Evolutionary conservation across 2,113 vertebrate genomes (phyloP).

Genomic region (Oryzias celebensis): DNA sequence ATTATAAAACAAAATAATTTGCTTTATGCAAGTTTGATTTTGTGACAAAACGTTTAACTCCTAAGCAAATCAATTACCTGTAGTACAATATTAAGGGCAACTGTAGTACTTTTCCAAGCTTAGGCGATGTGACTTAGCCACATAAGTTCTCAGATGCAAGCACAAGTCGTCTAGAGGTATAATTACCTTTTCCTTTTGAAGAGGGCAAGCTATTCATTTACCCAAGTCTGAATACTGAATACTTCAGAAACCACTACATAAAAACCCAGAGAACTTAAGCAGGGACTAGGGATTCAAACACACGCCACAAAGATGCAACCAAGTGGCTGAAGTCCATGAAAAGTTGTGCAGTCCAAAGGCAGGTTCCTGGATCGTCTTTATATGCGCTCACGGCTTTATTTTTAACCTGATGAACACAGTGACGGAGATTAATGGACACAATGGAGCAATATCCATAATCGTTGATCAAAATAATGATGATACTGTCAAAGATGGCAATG

Average conservation of each 20-base stretch:
- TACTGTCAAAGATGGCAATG: slow-evolving; percentile 72
- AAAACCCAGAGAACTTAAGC: slow-evolving; percentile 35
- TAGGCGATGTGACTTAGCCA: slow-evolving; percentile 19
- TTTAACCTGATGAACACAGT: slow-evolving; percentile 59
- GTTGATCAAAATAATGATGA: slow-evolving; percentile 74
- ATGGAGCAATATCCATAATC: slow-evolving; percentile 70
- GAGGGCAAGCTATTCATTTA: slow-evolving; percentile 68
- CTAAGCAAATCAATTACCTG: slow-evolving; percentile 18
- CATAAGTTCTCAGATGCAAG: slow-evolving; percentile 21
- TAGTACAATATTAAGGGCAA: slow-evolving; percentile 17
- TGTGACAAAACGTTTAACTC: too few species aligned
- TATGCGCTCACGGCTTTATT: slow-evolving; percentile 50
- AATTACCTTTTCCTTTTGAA: slow-evolving; percentile 59
- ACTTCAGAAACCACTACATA: slow-evolving; percentile 62
- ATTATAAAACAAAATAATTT: too few species aligned
- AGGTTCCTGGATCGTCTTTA: slow-evolving; percentile 39
- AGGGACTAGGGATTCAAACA: slow-evolving; percentile 44
- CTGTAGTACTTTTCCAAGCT: slow-evolving; percentile 28
- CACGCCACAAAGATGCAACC: slow-evolving; percentile 29
- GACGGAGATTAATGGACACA: slow-evolving; percentile 61
- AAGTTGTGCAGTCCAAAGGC: slow-evolving; percentile 24
- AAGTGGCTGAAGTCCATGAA: slow-evolving; percentile 20
- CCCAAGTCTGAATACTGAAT: slow-evolving; percentile 60
- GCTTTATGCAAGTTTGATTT: too few species aligned
- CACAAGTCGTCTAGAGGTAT: slow-evolving; percentile 36